Percentiles rank a stretch among this genome's conserved stretches.
These are phyloP conservation scores for Andricus curvator DNA, from an alignment of 2,888 invertebrate genomes.

Conservation along the genomic window DNA sequence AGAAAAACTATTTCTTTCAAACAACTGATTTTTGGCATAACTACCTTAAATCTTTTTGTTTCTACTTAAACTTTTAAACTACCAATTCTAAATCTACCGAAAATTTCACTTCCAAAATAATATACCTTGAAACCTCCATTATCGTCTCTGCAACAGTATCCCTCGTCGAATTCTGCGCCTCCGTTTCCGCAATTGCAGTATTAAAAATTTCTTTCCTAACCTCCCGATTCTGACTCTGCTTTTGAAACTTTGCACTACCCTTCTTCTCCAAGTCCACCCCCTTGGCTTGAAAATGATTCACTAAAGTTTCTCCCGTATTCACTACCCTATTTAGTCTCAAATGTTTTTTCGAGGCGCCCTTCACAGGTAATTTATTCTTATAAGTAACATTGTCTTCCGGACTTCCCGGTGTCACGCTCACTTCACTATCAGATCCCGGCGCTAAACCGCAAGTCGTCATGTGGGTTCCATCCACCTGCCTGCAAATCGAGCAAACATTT, in stretches of 20 bases:
- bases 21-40: too few relatives aligned
- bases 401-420: constrained; percentile 42
- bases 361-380: constrained; percentile 43
- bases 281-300: constrained; percentile 49
- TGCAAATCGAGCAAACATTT: constrained; percentile 72
- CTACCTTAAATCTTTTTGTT: too few relatives aligned
- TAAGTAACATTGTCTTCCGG: constrained; percentile 29
- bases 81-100: too few relatives aligned
- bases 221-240: constrained; percentile 37
- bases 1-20: too few relatives aligned
- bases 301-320: constrained; percentile 55
- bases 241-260: constrained; percentile 21
- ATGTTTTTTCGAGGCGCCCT: constrained; percentile 57
- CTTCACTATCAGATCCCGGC: constrained; percentile 52
- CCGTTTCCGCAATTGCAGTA: constrained; percentile 60
- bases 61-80: too few relatives aligned
- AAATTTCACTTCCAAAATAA: constrained; percentile 47
- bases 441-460: constrained; percentile 67
- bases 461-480: constrained; percentile 66
- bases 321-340: constrained; percentile 68
- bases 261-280: constrained; percentile 28
- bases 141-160: constrained; percentile 73
- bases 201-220: constrained; percentile 1
- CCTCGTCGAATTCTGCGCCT: constrained; percentile 45
- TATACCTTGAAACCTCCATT: constrained; percentile 71